Evolutionary conservation across 2,888 invertebrate species (phyloP).

Genomic region (Epirrhoe alternata): DNA sequence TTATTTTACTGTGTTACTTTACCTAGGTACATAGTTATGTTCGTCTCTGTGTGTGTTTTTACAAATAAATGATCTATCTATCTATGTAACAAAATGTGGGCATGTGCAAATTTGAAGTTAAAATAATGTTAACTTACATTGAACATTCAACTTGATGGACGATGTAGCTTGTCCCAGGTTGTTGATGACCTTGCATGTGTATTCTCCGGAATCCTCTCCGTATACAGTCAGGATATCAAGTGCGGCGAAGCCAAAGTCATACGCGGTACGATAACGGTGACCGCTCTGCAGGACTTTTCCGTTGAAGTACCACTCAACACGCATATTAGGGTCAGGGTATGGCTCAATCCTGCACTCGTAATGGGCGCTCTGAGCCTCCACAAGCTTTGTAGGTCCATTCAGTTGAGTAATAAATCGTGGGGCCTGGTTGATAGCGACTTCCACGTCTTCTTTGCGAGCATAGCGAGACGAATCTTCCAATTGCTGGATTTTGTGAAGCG

Average conservation of each 20-base stretch:
- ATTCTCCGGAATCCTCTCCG: slow-evolving; percentile 97
- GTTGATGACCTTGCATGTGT: slow-evolving; percentile 94
- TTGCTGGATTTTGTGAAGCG: slow-evolving; percentile 93
- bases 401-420: slow-evolving; percentile 94
- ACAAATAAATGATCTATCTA: no score
- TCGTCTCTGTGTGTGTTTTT: no score
- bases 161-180: slow-evolving; percentile 93
- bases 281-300: slow-evolving; percentile 94
- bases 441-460: slow-evolving; percentile 92
- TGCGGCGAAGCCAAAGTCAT: slow-evolving; percentile 98
- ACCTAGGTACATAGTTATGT: no score
- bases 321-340: slow-evolving; percentile 94
- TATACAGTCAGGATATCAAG: slow-evolving; percentile 97
- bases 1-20: no score
- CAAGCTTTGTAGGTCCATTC: slow-evolving; percentile 93
- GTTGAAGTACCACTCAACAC: slow-evolving; percentile 97
- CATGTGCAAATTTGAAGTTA: background rate
- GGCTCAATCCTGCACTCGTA: slow-evolving; percentile 97
- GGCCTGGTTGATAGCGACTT: slow-evolving; percentile 91
- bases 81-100: no score
- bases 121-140: slow-evolving; percentile 85
- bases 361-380: slow-evolving; percentile 96
- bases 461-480: slow-evolving; percentile 93
- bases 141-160: slow-evolving; percentile 91
- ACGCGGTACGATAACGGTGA: slow-evolving; percentile 96